Conservation (phyloP, 1,140 invertebrate genomes). For the Neodiprion pinetum region DNA sequence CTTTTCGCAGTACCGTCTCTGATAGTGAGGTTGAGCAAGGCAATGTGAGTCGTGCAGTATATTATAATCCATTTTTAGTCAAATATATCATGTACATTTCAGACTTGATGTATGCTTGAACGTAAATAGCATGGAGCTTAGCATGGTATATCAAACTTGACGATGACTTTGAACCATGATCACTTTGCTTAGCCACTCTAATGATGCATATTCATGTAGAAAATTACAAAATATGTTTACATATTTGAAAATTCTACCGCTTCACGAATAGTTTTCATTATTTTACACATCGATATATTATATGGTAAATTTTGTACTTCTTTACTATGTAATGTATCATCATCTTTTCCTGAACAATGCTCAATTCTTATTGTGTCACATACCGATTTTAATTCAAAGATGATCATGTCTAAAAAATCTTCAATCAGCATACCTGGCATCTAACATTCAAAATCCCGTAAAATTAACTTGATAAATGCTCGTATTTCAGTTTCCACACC, state of each 20-base stretch:
- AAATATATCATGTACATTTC: conserved; percentile 10
- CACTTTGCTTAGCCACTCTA: neutral
- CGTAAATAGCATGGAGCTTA: neutral
- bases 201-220: neutral
- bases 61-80: neutral
- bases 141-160: neutral
- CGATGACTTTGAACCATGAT: neutral
- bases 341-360: too few relatives aligned
- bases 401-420: too few relatives aligned
- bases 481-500: conserved; percentile 66
- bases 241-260: neutral
- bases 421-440: too few relatives aligned
- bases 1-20: conserved; percentile 87
- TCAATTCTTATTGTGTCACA: too few relatives aligned
- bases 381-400: too few relatives aligned
- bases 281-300: too few relatives aligned
- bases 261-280: neutral
- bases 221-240: neutral
- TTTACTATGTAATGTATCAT: too few relatives aligned
- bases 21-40: conserved; percentile 91
- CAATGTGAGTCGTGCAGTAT: conserved; percentile 72
- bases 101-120: neutral
- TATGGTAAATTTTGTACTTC: too few relatives aligned
- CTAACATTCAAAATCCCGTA: too few relatives aligned
- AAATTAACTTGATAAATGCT: conserved; percentile 13